Conservation (phyloP, 2,113 vertebrate genomes). For the Pungitius pungitius region DNA sequence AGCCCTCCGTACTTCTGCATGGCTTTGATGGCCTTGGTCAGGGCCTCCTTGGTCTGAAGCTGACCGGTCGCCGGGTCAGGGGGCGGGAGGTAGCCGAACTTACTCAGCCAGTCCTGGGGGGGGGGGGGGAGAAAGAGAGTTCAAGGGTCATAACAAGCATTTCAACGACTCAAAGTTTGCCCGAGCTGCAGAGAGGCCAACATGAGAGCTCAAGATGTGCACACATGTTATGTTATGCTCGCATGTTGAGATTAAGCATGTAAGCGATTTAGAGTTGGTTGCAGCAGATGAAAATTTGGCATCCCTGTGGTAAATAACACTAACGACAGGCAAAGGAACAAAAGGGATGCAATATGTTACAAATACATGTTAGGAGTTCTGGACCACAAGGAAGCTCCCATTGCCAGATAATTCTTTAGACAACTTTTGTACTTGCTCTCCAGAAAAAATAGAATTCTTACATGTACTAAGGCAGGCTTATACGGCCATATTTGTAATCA, state of each 20-base stretch:
- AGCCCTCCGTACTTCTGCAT: slow-evolving; percentile 97
- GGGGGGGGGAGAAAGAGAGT: slow-evolving; percentile 32
- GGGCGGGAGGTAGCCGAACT: slow-evolving; percentile 94
- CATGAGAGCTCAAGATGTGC: background rate
- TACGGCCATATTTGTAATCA: background rate
- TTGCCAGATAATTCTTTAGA: background rate
- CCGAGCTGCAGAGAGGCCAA: slow-evolving; percentile 19
- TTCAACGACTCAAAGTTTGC: slow-evolving; percentile 38
- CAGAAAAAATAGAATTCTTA: background rate
- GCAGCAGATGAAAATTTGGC: background rate
- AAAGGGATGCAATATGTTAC: background rate
- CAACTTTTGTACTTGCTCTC: background rate
- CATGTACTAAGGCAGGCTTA: background rate
- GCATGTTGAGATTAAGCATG: background rate
- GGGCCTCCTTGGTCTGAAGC: slow-evolving; percentile 90
- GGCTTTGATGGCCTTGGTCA: slow-evolving; percentile 90
- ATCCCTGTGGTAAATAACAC: background rate
- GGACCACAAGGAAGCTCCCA: background rate
- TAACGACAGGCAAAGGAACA: background rate
- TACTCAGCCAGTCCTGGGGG: slow-evolving; percentile 95
- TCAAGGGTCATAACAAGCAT: slow-evolving; percentile 39
- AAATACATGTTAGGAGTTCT: too few species aligned
- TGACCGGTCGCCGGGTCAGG: slow-evolving; percentile 86
- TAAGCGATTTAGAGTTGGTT: background rate
- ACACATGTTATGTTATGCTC: background rate